Evolutionary conservation across 2,888 invertebrate species (phyloP).

Genomic region (Chymomyza caudatula): DNA sequence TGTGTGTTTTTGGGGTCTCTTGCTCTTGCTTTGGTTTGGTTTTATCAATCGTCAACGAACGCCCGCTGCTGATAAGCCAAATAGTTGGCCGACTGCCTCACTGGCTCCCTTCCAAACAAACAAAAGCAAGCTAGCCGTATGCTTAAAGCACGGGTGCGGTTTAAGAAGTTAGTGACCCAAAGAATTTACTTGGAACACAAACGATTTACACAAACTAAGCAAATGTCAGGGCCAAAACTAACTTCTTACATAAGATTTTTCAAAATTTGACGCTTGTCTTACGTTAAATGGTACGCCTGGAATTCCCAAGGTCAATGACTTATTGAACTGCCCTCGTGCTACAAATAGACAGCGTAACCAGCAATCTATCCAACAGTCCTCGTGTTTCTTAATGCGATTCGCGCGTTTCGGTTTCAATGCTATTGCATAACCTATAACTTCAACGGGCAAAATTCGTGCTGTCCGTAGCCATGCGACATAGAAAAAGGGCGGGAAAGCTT

Average conservation of each 20-base stretch:
- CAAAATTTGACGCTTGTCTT: too few species aligned
- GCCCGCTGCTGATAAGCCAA: slow-evolving; percentile 58
- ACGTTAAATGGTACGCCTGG: too few species aligned
- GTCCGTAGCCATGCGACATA: neutral
- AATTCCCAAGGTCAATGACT: neutral
- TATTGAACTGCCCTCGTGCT: neutral
- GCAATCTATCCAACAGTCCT: neutral
- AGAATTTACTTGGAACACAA: too few species aligned
- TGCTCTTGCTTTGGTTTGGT: slow-evolving; percentile 1
- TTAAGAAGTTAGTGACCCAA: neutral
- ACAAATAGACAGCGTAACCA: neutral
- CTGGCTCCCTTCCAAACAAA: neutral
- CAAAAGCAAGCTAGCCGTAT: neutral
- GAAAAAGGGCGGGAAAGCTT: slow-evolving; percentile 62
- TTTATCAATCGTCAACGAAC: slow-evolving; percentile 64
- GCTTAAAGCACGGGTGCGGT: neutral
- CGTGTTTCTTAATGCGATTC: slow-evolving; percentile 1
- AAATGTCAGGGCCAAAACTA: too few species aligned
- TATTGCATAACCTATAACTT: slow-evolving; percentile 53
- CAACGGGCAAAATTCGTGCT: neutral
- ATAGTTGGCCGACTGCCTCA: slow-evolving; percentile 42
- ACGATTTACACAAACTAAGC: too few species aligned
- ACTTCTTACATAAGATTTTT: too few species aligned
- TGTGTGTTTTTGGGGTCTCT: slow-evolving; percentile 28
- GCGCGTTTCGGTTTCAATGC: slow-evolving; percentile 33